Percentiles rank a stretch among this genome's conserved stretches.
phyloP scores from a whole-genome alignment of 2,113 vertebrate species.

The Setophaga kirtlandii region DNA sequence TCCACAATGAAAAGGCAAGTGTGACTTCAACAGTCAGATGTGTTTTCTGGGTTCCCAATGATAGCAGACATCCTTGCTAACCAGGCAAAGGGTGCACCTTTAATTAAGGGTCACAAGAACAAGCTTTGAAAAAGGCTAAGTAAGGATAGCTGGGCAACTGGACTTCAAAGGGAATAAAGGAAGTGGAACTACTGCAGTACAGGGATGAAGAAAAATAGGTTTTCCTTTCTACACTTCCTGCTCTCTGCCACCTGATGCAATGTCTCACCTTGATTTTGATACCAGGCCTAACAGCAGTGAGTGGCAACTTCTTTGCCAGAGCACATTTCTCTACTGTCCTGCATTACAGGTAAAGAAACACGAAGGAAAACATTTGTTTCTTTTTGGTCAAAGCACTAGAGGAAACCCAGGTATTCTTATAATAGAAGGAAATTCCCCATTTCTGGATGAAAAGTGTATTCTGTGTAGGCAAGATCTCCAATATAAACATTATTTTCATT shows the following conservation, averaged over 20 bases:
- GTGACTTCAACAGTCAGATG: not conserved
- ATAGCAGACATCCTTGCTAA: not conserved
- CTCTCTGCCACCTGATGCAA: rapidly evolving
- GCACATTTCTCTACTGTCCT: not conserved
- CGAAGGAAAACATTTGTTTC: rapidly evolving
- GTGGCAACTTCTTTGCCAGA: not conserved
- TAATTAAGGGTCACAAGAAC: not conserved
- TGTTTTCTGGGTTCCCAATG: not conserved
- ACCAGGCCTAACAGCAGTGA: not conserved
- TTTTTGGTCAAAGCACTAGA: not conserved
- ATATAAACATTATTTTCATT: not conserved
- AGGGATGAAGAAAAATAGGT: not conserved
- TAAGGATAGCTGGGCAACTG: not conserved
- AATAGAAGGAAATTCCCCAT: not conserved
- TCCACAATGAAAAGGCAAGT: not conserved
- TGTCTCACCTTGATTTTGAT: not conserved
- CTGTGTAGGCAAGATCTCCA: not conserved
- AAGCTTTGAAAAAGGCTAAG: not conserved
- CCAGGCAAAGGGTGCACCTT: not conserved
- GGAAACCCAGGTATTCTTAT: not conserved
- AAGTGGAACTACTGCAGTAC: not conserved
- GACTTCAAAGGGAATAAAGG: not conserved
- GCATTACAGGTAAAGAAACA: not conserved
- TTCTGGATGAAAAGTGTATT: not conserved
- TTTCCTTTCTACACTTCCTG: not conserved